Evolutionary conservation across 2,113 vertebrate genomes (phyloP).

Genomic region (Laticauda colubrina): DNA sequence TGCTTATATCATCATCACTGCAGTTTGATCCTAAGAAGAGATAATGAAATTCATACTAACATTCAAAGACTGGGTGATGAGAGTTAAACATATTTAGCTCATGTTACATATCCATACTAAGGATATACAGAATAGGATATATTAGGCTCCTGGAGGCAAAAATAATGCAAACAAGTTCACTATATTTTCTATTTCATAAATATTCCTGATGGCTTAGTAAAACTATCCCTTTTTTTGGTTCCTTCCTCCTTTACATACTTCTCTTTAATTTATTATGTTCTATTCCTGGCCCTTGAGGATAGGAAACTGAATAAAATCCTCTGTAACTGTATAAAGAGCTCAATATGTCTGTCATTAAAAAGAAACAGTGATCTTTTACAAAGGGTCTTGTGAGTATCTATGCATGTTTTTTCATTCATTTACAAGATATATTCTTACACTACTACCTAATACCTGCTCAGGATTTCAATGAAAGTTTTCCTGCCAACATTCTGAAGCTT

Average conservation of each 20-base stretch:
- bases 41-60: constrained; percentile 39
- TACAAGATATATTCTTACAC: background rate
- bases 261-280: background rate
- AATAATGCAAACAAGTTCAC: constrained; percentile 24
- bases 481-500: background rate
- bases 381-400: background rate
- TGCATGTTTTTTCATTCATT: background rate
- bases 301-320: background rate
- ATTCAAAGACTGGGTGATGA: constrained; percentile 23
- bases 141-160: constrained; percentile 13
- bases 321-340: background rate
- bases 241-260: background rate
- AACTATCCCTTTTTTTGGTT: background rate
- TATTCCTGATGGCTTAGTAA: background rate
- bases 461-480: background rate
- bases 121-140: constrained; percentile 24
- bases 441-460: background rate
- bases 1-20: background rate
- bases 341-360: background rate
- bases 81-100: constrained; percentile 33
- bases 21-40: constrained; percentile 36
- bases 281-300: background rate
- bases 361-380: background rate
- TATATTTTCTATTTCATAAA: background rate
- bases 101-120: constrained; percentile 39